Evolutionary conservation across 2,113 vertebrate genomes (phyloP).

Genomic region (Aleadryas rufinucha): DNA sequence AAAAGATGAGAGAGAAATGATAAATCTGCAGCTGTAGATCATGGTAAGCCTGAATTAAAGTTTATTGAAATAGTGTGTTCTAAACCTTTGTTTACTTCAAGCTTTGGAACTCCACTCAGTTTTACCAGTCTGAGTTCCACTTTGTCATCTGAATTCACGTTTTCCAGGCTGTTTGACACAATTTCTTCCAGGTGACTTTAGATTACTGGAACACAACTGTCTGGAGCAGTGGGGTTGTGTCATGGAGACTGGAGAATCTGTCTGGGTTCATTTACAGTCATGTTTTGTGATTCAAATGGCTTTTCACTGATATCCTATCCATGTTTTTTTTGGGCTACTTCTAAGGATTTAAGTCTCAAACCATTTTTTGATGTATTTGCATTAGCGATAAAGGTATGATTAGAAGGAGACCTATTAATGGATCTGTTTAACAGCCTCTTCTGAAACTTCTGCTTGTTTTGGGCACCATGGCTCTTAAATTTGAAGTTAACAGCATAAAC

Average conservation of each 20-base stretch:
- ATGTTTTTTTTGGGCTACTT: accelerated
- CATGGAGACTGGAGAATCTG: neutral
- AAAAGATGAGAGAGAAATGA: neutral
- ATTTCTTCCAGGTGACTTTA: neutral
- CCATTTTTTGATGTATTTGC: neutral
- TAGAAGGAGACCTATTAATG: neutral
- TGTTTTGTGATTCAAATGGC: neutral
- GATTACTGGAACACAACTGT: neutral
- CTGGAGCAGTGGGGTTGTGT: neutral
- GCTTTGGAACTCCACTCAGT: neutral
- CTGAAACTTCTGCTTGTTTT: neutral
- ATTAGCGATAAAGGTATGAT: neutral
- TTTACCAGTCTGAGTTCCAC: neutral
- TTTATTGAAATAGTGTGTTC: neutral
- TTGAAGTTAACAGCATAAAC: neutral
- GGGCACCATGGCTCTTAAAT: neutral
- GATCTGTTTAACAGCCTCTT: accelerated
- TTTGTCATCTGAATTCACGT: neutral
- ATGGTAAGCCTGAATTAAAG: neutral
- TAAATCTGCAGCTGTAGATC: neutral
- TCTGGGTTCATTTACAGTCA: neutral
- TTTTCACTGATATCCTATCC: neutral
- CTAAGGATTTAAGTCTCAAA: no score
- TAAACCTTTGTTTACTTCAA: neutral
- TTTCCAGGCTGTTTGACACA: neutral